These are phyloP conservation scores for Drosophila arizonae DNA, from an alignment of 1,140 invertebrate genomes.

Conservation along the genomic window DNA sequence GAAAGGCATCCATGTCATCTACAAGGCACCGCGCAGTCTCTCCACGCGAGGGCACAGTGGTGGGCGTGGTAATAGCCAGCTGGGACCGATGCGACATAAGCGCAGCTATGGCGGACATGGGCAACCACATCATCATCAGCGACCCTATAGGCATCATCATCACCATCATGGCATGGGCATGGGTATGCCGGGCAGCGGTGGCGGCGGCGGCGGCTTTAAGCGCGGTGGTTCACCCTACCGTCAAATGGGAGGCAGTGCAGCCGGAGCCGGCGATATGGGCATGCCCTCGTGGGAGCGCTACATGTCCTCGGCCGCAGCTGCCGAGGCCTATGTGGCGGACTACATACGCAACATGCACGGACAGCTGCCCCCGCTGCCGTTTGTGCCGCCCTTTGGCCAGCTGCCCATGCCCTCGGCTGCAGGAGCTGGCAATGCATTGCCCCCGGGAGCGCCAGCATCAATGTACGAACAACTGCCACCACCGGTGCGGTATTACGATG, in stretches of 20 bases:
- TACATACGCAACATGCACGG: conserved; percentile 92
- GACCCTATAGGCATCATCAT: conserved; percentile 68
- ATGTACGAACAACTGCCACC: conserved; percentile 84
- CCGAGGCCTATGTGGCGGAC: conserved; percentile 90
- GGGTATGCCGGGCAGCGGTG: conserved; percentile 59
- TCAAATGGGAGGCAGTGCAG: conserved; percentile 76
- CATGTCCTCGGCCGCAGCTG: conserved; percentile 85
- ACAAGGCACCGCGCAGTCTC: conserved; percentile 83
- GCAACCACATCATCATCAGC: conserved; percentile 68
- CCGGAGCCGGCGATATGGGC: conserved; percentile 83
- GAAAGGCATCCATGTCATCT: conserved; percentile 84
- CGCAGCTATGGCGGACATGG: conserved; percentile 74
- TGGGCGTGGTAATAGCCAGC: conserved; percentile 81
- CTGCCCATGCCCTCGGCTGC: conserved; percentile 83
- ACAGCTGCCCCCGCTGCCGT: conserved; percentile 89
- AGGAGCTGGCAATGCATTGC: conserved; percentile 87
- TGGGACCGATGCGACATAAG: conserved; percentile 74
- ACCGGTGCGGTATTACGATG: conserved; percentile 90
- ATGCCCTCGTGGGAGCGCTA: conserved; percentile 83
- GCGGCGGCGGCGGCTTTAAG: conserved; percentile 82
- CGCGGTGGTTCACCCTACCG: conserved; percentile 85
- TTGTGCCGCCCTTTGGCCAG: conserved; percentile 86
- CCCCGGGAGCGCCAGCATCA: conserved; percentile 85
- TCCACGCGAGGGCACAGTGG: conserved; percentile 83
- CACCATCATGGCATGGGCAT: conserved; percentile 54